Base-by-base conservation (phyloP, 2,888 invertebrate genomes). In the Ochlodes sylvanus region DNA sequence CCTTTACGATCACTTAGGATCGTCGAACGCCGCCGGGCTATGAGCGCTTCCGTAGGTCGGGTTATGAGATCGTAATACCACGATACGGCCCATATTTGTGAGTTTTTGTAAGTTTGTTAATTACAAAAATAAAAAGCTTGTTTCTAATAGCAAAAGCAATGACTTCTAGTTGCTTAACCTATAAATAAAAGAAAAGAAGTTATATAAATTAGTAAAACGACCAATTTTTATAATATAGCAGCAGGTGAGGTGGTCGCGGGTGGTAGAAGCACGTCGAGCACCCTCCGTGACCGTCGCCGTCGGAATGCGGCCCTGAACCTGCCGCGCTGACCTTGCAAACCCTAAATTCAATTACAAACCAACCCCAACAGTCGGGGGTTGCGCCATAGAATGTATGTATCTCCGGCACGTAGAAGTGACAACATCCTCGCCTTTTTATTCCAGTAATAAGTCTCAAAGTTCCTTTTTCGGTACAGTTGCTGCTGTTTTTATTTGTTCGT, bases 291-390 rank as follows among this genome's bases (percentile, higher is more conserved):
- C 50, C 41, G 47, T 3, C 27, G n/a, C 38, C 41, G 47, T 7
- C 27, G 65, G 58, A 38, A 58, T 52, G 34, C 21, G 65, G 10
- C 65, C 65, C 14, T 65, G 65, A 65, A 65, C 65, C 64, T 58
- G 65, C 58, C 38, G 58, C 15, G 32, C 41, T 41, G 58, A 58
- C 65, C 65, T 65, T 65, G 65, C 65, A 17, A 65, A 58, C 56
- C 64, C 64, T 57, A n/a, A 65, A 65, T 50, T 65, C 63, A 42
- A 54, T 42, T 42, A 50, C 19, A n/a, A 9, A 55, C 32, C 47
- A 44, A 47, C 34, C 41, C 56, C 47, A 34, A 21, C 56, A 15
- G 21, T 41, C 19, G 21, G 47, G 56, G 56, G 56, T 64, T 19
- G 47, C 9, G 19, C 62, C 56, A 47, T 14, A 64, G 56, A 57